Percentiles rank a stretch among this genome's conserved stretches.
Conservation (phyloP, 2,888 invertebrate genomes). For the Cryptus viduatorius region DNA sequence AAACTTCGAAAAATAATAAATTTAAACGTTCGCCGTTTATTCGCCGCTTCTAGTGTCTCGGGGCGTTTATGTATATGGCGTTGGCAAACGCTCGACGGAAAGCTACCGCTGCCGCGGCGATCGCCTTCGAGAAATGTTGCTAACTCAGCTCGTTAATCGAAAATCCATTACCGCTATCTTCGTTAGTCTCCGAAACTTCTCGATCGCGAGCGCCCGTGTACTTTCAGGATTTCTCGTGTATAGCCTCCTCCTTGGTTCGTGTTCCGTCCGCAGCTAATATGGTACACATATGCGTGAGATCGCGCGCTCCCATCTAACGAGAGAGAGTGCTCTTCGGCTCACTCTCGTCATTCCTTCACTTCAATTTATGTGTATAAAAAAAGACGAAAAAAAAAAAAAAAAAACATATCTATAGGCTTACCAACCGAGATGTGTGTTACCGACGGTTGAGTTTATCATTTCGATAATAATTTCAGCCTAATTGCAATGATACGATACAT, state of each 20-base stretch:
- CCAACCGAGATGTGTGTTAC: not conserved
- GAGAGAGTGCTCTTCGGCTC: constrained; percentile 41
- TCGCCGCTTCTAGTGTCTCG: not conserved
- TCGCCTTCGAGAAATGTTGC: constrained; percentile 40
- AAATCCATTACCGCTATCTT: constrained; percentile 82
- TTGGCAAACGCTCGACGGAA: not conserved
- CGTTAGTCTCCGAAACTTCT: constrained; percentile 70
- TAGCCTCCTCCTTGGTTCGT: constrained; percentile 23
- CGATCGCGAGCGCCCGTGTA: constrained; percentile 37
- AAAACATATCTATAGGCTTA: not conserved
- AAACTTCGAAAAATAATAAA: constrained; percentile 23
- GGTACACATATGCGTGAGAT: constrained; percentile 52
- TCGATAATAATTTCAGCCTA: constrained; percentile 6
- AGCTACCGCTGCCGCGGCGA: not conserved
- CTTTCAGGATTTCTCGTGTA: constrained; percentile 56
- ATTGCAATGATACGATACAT: not conserved
- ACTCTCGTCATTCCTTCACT: constrained; percentile 45
- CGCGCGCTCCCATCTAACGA: constrained; percentile 52
- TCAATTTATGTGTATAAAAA: constrained; percentile 27
- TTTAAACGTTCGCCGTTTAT: not conserved
- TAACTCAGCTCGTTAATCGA: constrained; percentile 76
- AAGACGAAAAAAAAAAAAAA: not conserved
- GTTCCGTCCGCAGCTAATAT: constrained; percentile 44
- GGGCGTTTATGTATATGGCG: not conserved
- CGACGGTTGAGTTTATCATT: not conserved